Conservation (phyloP, 1,140 invertebrate genomes). For the Conus betulinus region DNA sequence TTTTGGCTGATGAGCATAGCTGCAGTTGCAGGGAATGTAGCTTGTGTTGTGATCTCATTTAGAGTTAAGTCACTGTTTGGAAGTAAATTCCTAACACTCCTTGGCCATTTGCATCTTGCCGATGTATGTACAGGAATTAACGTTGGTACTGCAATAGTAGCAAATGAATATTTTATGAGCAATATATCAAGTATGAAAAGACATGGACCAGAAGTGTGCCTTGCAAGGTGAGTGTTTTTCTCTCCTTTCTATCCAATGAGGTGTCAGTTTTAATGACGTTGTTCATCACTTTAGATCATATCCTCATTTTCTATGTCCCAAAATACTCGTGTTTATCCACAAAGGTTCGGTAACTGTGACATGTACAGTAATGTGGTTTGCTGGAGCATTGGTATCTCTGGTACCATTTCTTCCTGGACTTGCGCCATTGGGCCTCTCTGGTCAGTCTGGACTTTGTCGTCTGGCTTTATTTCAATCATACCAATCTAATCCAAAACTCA, state of each 20-base stretch:
- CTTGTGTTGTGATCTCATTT: slow-evolving; percentile 41
- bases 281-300: slow-evolving; percentile 47
- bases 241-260: slow-evolving; percentile 44
- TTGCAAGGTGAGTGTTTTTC: no score
- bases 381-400: not conserved
- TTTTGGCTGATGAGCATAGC: slow-evolving; percentile 44
- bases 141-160: no score
- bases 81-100: slow-evolving; percentile 14
- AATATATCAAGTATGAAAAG: no score
- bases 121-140: slow-evolving; percentile 30
- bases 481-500: no score
- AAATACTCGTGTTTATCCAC: slow-evolving; percentile 40
- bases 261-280: slow-evolving; percentile 52
- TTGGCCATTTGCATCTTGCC: slow-evolving; percentile 66
- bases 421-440: slow-evolving; percentile 26
- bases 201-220: not conserved
- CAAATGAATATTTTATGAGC: no score
- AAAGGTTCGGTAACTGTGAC: not conserved
- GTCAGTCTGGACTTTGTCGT: no score
- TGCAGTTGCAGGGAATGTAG: slow-evolving; percentile 49
- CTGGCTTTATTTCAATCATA: no score
- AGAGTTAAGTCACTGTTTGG: no score
- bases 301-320: slow-evolving; percentile 56
- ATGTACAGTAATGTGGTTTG: not conserved
- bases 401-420: not conserved